These are phyloP conservation scores for Orgyia antiqua DNA, from an alignment of 2,888 invertebrate genomes.

Conservation along the genomic window DNA sequence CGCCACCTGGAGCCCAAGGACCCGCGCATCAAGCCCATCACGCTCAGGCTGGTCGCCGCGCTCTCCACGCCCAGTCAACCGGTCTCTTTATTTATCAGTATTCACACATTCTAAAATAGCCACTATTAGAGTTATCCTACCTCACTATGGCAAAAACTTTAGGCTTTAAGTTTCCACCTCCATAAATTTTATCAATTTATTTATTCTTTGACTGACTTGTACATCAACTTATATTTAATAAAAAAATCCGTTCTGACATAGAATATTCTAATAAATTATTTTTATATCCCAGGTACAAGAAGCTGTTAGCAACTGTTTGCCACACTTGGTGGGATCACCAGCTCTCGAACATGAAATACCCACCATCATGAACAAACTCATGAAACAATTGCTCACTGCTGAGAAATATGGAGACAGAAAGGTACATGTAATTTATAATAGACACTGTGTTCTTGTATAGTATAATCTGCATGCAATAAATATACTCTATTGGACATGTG, in stretches of 20 bases:
- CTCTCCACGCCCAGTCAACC: conserved; percentile 98
- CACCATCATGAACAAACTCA: conserved; percentile 89
- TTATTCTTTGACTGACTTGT: no score
- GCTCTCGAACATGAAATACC: conserved; percentile 95
- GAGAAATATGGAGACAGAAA: conserved; percentile 93
- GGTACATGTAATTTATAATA: conserved; percentile 28
- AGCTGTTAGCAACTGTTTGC: conserved; percentile 97
- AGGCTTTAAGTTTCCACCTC: no score
- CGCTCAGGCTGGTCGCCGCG: conserved; percentile 92
- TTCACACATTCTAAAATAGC: not conserved
- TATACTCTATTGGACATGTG: no score
- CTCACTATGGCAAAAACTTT: no score
- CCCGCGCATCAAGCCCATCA: conserved; percentile 94
- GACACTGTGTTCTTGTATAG: not conserved
- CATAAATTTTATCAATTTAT: no score
- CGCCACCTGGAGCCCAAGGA: conserved; percentile 95
- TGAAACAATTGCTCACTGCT: conserved; percentile 91
- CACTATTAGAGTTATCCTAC: no score
- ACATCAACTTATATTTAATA: no score
- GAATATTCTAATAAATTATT: no score
- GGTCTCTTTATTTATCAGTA: conserved; percentile 47
- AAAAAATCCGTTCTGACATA: no score
- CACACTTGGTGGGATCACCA: conserved; percentile 89
- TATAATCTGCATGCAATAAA: no score
- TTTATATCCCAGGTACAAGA: conserved; percentile 87